phyloP scores from a whole-genome alignment of 53 echinoderm and acorn worm species.

The Temnopleurus reevesii region DNA sequence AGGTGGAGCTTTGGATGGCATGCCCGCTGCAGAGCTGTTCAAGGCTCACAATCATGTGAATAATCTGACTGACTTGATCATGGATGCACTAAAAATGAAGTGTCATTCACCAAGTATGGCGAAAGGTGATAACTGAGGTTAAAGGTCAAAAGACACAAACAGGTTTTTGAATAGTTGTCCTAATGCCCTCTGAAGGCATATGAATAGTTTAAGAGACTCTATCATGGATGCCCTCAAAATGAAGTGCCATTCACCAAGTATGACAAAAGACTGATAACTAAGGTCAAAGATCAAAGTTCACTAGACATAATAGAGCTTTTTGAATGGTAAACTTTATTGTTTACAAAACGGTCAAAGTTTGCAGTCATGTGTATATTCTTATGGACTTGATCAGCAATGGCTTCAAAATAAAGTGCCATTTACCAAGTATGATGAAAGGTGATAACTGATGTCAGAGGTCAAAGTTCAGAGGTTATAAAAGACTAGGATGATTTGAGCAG shows the following conservation, averaged over 20 bases:
- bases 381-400: conserved; percentile 80
- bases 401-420: conserved; percentile 76
- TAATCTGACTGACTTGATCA: conserved; percentile 78
- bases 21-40: conserved; percentile 79
- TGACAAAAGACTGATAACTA: not conserved
- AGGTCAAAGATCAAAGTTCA: conserved; percentile 15
- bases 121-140: not conserved
- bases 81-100: conserved; percentile 84
- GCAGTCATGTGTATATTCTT: conserved; percentile 73
- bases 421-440: conserved; percentile 56
- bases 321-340: too few species aligned
- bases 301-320: too few species aligned
- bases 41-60: conserved; percentile 90
- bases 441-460: not conserved
- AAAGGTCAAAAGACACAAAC: not conserved
- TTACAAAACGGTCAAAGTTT: conserved; percentile 68
- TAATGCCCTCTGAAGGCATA: not conserved
- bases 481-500: too few species aligned
- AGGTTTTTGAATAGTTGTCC: not conserved
- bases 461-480: too few species aligned
- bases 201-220: not conserved
- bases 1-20: conserved; percentile 58
- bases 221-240: not conserved
- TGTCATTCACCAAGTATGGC: conserved; percentile 74
- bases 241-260: not conserved